These are phyloP conservation scores for Ceramica pisi DNA, from an alignment of 2,888 invertebrate genomes.

Conservation along the genomic window DNA sequence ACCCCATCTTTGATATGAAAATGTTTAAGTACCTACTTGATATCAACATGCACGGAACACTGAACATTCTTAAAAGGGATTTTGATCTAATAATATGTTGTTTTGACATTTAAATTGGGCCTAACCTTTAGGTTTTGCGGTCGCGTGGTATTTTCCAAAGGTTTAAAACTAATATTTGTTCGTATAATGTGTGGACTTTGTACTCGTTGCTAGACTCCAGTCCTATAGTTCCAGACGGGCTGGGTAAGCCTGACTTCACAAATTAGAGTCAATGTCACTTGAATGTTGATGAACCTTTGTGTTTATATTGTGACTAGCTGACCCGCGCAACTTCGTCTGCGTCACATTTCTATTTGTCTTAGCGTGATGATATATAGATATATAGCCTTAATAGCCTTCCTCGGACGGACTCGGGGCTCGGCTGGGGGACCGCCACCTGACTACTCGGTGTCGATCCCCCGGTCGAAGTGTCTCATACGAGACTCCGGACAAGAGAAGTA, in stretches of 20 bases:
- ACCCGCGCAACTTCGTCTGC: no score
- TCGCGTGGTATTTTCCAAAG: conserved; percentile 34
- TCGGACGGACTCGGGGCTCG: no score
- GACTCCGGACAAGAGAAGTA: no score
- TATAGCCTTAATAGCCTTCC: no score
- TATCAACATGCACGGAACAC: conserved; percentile 44
- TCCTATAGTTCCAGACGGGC: conserved; percentile 42
- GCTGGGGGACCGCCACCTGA: no score
- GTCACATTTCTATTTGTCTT: no score
- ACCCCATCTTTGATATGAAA: conserved; percentile 61
- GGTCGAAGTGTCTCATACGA: no score
- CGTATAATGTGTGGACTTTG: conserved; percentile 31
- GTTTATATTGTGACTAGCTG: background rate
- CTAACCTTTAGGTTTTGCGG: conserved; percentile 26
- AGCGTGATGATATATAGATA: no score
- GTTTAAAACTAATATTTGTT: conserved; percentile 39
- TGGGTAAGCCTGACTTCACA: conserved; percentile 37
- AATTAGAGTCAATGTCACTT: conserved; percentile 44
- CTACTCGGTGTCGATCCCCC: no score
- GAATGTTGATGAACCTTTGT: conserved; percentile 43
- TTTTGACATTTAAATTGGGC: conserved; percentile 25
- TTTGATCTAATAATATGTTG: conserved; percentile 39
- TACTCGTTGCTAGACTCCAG: conserved; percentile 19
- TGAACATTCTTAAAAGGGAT: conserved; percentile 46
- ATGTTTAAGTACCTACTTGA: conserved; percentile 61